Conservation (phyloP, 2,888 invertebrate species). For the Drosophila robusta region DNA sequence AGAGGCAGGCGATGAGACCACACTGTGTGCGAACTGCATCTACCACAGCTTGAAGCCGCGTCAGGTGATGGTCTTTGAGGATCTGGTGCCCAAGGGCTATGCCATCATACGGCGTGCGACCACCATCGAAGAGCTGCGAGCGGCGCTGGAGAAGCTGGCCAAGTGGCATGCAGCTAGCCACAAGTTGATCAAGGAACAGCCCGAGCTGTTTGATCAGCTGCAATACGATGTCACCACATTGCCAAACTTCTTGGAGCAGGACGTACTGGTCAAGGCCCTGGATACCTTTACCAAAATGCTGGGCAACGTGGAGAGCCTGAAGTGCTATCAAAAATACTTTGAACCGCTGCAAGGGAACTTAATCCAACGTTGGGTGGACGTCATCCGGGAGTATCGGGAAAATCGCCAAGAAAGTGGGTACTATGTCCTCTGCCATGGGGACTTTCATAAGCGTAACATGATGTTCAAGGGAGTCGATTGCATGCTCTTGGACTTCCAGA, state of each 20-base stretch:
- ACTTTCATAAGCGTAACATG: constrained; percentile 69
- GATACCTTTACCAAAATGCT: constrained; percentile 49
- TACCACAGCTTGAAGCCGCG: constrained; percentile 52
- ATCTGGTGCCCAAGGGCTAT: constrained; percentile 60
- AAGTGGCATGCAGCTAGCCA: constrained; percentile 85
- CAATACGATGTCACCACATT: constrained; percentile 38
- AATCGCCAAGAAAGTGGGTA: constrained; percentile 36
- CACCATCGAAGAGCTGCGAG: constrained; percentile 81
- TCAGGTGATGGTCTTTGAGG: constrained; percentile 71
- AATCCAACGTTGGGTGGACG: constrained; percentile 15
- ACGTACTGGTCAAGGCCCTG: constrained; percentile 42
- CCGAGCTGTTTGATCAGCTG: constrained; percentile 33
- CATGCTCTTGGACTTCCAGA: constrained; percentile 67
- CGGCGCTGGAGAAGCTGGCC: constrained; percentile 82
- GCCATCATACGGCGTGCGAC: constrained; percentile 61
- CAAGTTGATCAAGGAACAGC: constrained; percentile 73
- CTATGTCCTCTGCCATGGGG: constrained; percentile 73
- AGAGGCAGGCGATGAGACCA: constrained; percentile 48
- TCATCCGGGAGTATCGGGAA: constrained; percentile 49
- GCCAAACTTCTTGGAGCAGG: constrained; percentile 32
- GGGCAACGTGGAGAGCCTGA: constrained; percentile 35
- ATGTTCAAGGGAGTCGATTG: constrained; percentile 62
- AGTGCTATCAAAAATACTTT: constrained; percentile 57
- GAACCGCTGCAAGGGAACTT: constrained; percentile 40
- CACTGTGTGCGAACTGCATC: constrained; percentile 57